Evolutionary conservation across 2,797 vertebrate species (phyloP), one percentile per base, ranked within the genome.

Genomic region (Tenualosa thibaudeaui): DNA sequence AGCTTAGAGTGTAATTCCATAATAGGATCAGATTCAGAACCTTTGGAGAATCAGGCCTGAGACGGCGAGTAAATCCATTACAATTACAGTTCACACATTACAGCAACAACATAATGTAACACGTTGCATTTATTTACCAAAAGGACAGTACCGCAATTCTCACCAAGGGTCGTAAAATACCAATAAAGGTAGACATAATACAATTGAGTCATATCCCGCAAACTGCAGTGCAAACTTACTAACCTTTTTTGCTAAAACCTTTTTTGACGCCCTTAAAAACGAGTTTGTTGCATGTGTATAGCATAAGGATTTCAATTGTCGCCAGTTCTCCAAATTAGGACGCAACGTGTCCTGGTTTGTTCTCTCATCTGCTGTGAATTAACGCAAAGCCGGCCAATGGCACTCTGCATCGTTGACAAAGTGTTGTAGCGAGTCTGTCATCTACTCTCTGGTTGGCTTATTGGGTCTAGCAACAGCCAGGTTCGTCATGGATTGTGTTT

Each of bases 11-110:
- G 40, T 37, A 78, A 46, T 46, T 7, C 40, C 10, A 19, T 78
- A 78, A 78, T 78, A 78, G 71, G 71, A 78, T 78, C 71, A 78
- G 71, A 19, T 19, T 40, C 37, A 19, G 15, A 26, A 51, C 50
- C 50, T 51, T 62, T 62, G 5, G 58, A 9, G 58, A n/a, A 62
- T 24, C 58, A 62, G 58, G n/a, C 24, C 58, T 2, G 8, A 3
- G n/a, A 62, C 15, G 3, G 58, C 8, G 58, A 24, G 50, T 51
- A 51, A 9, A 62, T 6, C 58, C 6, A 9, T 43, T 43, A 19
- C 71, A 78, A 13, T 46, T 51, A 51, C 50, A 22, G 37, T 22
- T 22, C 46, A 6, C 17, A 43, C 17, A 78, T 46, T 46, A 43
- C 1, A 9, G 50, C 9, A 12, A 12, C 50, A 51, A 17, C 19